phyloP scores from a whole-genome alignment of 2,797 vertebrate species.

The Micropoecilia bifurca region DNA sequence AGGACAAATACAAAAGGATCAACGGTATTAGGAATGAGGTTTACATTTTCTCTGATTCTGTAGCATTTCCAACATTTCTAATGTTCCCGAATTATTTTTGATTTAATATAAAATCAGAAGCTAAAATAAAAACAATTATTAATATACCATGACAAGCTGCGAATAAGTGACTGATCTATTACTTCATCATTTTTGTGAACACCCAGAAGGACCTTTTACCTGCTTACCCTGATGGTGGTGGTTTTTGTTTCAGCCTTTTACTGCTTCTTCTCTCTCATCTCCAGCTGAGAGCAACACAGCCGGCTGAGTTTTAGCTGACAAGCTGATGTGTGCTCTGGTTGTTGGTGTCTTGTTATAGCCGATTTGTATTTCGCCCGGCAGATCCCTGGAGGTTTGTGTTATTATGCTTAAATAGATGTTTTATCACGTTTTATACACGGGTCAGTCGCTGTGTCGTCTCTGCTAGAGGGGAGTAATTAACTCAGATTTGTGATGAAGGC shows the following conservation, averaged over 20 bases:
- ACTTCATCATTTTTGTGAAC: constrained; percentile 16
- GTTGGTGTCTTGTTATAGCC: constrained; percentile 34
- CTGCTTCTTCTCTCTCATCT: constrained; percentile 15
- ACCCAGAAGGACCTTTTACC: constrained; percentile 11
- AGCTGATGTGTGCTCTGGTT: constrained; percentile 37
- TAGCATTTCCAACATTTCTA: not conserved
- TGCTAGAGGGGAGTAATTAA: constrained; percentile 30
- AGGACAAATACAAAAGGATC: not conserved
- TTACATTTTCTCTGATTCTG: not conserved
- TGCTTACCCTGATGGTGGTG: constrained; percentile 2
- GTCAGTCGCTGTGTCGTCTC: constrained; percentile 16
- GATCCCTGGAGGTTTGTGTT: constrained; percentile 38
- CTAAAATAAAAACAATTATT: not conserved
- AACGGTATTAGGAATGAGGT: not conserved
- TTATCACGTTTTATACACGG: constrained; percentile 49
- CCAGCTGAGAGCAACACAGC: constrained; percentile 8
- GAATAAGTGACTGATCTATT: not conserved
- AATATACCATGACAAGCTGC: not conserved
- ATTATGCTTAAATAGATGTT: constrained; percentile 42
- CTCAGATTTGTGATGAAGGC: constrained; percentile 22
- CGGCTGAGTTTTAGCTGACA: constrained; percentile 46
- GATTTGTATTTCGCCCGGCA: constrained; percentile 34
- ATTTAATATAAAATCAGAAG: not conserved
- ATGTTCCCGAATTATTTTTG: not conserved
- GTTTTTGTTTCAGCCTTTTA: constrained; percentile 27